These are phyloP conservation scores for Grallaria varia DNA, from an alignment of 2,113 vertebrate species.

Conservation along the genomic window DNA sequence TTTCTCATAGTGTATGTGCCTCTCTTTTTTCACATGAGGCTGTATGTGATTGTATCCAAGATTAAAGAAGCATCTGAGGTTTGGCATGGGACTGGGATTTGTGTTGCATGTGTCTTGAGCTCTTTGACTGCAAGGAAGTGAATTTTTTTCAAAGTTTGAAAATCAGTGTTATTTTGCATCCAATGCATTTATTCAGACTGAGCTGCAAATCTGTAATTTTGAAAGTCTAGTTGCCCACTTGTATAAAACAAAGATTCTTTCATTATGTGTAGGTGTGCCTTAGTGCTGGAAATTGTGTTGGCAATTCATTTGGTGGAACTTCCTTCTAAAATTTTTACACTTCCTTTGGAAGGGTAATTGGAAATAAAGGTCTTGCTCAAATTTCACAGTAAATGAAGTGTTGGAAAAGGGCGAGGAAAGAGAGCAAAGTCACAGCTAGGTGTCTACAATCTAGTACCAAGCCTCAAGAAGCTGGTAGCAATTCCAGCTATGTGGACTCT, in stretches of 20 bases:
- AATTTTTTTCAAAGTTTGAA: neutral
- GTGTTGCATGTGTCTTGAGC: neutral
- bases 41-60: neutral
- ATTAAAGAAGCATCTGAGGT: neutral
- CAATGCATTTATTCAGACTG: too few relatives aligned
- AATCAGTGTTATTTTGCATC: neutral
- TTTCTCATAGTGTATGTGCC: neutral
- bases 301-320: neutral
- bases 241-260: neutral
- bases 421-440: neutral
- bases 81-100: neutral
- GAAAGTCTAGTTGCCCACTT: neutral
- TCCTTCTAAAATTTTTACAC: neutral
- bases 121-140: neutral
- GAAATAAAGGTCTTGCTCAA: neutral
- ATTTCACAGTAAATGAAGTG: neutral
- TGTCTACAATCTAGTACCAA: neutral
- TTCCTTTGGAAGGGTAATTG: neutral
- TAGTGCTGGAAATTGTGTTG: neutral
- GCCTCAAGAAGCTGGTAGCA: neutral
- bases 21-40: fast-evolving
- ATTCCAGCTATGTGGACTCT: neutral
- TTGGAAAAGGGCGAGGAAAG: neutral
- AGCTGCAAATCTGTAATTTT: neutral
- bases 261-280: neutral